Base-by-base conservation (phyloP, 2,888 invertebrate genomes). In the Opisthograptis luteolata region DNA sequence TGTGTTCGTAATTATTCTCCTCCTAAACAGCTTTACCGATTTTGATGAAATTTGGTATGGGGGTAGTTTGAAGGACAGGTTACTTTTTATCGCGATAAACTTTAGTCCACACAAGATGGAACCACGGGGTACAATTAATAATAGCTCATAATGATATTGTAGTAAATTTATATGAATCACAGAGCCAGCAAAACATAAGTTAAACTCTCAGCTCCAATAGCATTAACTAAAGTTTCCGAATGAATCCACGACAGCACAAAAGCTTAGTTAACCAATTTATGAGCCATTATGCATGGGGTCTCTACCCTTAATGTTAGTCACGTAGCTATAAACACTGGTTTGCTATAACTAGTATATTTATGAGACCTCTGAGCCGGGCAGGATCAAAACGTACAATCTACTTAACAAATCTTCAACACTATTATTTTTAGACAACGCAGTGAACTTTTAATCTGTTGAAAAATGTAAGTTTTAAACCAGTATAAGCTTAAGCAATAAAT, bases 281-380 rank as follows among this genome's bases (percentile, higher is more conserved):
- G 45, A 34, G 10, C 41, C 28, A 35, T 46, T 55, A 58, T 57
- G 50, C 44, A 53, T 48, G 42, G 41, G 40, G 39, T 50, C 49
- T 28, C 49, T 35, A 25, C 36, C 43, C 25, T 39, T 30, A 35
- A 55, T 52, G 49, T 49, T 41, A 55, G 53, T 55, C 55, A 62
- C 55, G 58, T 60, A 41, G 54, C 48, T 54, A 65, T 70, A 67
- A 67, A 68, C 62, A 58, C 58, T 55, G 55, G 66, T 72, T 72
- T 67, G 66, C 53, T 63, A 64, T 70, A 64, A 60, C 60, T 53
- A 49, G 31, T 28, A 44, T 55, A 55, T 60, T 60, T 55, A 60
- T 50, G 53, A 31, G 39, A 14, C 45, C 48, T 50, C 42, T 50
- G 55, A 57, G 59, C 44, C 44, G 46, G 24, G 39, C 9, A 24